Base-by-base conservation (phyloP, 2,113 vertebrate species). In the Psephotus haematonotus region DNA sequence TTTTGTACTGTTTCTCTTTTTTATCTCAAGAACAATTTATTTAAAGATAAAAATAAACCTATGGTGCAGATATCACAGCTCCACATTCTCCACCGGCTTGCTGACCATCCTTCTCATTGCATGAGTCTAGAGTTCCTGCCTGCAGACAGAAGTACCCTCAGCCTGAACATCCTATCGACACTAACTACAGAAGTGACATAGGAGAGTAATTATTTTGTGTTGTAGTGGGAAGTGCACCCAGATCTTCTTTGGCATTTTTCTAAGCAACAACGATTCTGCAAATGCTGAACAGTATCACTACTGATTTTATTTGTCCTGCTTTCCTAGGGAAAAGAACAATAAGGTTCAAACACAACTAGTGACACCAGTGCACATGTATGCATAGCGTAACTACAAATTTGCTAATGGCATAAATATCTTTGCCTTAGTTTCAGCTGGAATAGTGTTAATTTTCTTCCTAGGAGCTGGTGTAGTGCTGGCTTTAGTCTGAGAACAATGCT, bases 91-190 rank as follows among this genome's bases (percentile, higher is more conserved):
- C 10, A 69, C 23, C 17, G 72, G 29, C 35, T 74, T 62, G 8
- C 31, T 82, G 20, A 33, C 13, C 46, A 41, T 25, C 41, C 13
- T 76, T 68, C 67, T 52, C 44, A 65, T 20, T 15, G 18, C 41
- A 68, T 0, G 3, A 23, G 14, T 33, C 24, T 31, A 39, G 16
- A 86, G 10, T 2, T 79, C 4, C 43, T 71, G 41, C 5, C 22
- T 81, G 43, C 33, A 65, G 25, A 12, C 0, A 78, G 18, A 69
- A 46, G 18, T 17, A 46, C 8, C 5, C 18, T 64, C 63, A 57
- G 4, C 20, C 24, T 29, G 6, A 84, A 69, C 3, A 4, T 50
- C 33, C n/a, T n/a, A 11, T 0, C 1, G 17, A 57, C 5, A 27
- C 55, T 28, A 23, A 29, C 7, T 7, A 35, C n/a, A 10, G 11